Evolutionary conservation across 2,888 invertebrate species (phyloP).

Genomic region (Melinaea marsaeus): DNA sequence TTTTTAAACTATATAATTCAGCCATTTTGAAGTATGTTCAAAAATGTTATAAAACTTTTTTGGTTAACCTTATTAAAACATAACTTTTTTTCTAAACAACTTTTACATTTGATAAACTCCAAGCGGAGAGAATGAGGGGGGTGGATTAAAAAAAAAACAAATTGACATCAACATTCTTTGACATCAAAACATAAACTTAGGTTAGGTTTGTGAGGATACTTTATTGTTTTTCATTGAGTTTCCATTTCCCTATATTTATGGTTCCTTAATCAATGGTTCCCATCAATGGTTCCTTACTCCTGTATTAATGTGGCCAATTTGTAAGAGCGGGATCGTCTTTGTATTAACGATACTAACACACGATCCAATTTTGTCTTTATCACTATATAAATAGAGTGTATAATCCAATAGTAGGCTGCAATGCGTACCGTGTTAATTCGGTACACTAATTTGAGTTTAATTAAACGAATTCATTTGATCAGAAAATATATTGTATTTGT

Average conservation of each 20-base stretch:
- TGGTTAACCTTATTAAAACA: no score
- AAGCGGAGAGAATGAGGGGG: no score
- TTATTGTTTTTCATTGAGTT: neutral
- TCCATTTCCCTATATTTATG: constrained; percentile 28
- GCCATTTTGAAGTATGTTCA: no score
- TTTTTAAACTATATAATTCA: no score
- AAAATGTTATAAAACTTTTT: no score
- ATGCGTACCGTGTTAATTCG: constrained; percentile 47
- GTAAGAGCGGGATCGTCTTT: constrained; percentile 64
- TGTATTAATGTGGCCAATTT: constrained; percentile 74
- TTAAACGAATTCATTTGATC: constrained; percentile 42
- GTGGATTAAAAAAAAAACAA: no score
- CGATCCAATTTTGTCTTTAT: constrained; percentile 26
- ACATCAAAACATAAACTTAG: no score
- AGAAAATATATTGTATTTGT: constrained; percentile 3
- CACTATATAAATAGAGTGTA: constrained; percentile 19
- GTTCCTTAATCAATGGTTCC: constrained; percentile 21
- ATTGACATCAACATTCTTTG: no score
- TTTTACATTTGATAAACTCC: no score
- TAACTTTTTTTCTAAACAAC: no score
- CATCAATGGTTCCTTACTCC: constrained; percentile 38
- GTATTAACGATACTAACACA: constrained; percentile 30
- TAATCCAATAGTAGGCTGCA: constrained; percentile 19
- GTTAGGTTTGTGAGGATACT: no score
- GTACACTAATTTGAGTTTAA: constrained; percentile 60